phyloP scores from a whole-genome alignment of 2,797 vertebrate species.

The Amblyopsis hoosieri region DNA sequence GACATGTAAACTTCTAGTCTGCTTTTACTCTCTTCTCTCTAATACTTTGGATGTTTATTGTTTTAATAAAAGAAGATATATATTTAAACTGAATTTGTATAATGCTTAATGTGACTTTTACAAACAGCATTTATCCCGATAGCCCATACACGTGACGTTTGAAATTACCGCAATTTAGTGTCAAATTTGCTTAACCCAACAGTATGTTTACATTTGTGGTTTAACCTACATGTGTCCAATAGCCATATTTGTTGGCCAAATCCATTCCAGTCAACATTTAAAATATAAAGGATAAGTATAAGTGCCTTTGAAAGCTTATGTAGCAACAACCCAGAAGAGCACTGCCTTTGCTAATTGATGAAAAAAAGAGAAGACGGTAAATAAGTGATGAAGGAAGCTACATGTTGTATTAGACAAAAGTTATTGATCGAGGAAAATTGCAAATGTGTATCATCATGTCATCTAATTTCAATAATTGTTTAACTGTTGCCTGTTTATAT shows the following conservation, averaged over 20 bases:
- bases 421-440: not conserved
- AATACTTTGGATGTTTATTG: conserved; percentile 66
- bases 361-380: not conserved
- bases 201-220: conserved; percentile 16
- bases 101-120: conserved; percentile 33
- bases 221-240: conserved; percentile 1
- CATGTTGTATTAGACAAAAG: not conserved
- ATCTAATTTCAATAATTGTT: not conserved
- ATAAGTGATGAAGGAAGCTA: not conserved
- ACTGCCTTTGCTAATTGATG: conserved; percentile 12
- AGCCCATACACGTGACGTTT: conserved; percentile 1
- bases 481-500: too few species aligned
- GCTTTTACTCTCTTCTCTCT: conserved; percentile 52
- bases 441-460: not conserved
- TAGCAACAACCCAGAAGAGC: conserved; percentile 17
- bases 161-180: conserved; percentile 22
- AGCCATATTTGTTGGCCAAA: not conserved
- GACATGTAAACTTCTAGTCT: conserved; percentile 53
- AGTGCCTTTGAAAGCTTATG: conserved; percentile 27
- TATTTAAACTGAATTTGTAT: conserved; percentile 12
- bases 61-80: conserved; percentile 55
- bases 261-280: conserved; percentile 19
- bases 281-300: conserved; percentile 35
- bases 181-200: conserved; percentile 4
- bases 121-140: conserved; percentile 17